Base-by-base conservation (phyloP, 2,113 vertebrate genomes). In the Myotis brandtii region DNA sequence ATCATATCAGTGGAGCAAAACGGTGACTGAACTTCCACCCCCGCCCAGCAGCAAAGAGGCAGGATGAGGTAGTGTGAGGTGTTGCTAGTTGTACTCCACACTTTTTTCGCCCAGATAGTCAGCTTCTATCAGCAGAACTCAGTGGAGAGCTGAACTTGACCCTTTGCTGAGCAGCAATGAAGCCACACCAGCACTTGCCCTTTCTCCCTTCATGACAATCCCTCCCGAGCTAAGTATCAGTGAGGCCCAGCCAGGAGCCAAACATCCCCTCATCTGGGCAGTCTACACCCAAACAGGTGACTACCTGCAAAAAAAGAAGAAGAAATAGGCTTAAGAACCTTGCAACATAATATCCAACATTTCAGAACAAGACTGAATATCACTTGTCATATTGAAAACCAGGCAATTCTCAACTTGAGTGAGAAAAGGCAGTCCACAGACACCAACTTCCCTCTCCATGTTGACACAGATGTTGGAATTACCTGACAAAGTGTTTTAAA, bases 401-500 rank as follows among this genome's bases (percentile, higher is more conserved):
- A 88, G 16, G 30, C 59, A 89, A 54, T 30, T 80, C 48, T 96
- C 69, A 40, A 48, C 34, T 46, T 73, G 27, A 84, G 25, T 30
- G 3, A 84, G 34, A 73, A 87, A 66, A 50, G 32, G 62, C 4
- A 34, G 20, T 48, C 40, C 14, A 20, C 5, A 70, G 64, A 27
- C 27, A 82, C 12, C 27, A 40, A 8, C 37, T 46, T 46, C 46
- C 46, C 46, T 46, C 46, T 69, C 25, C 4, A 0, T 25, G 11
- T 43, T 25, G 11, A 43, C 43, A 72, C 32, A 69, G 25, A 40
- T 46, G 34, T 67, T 67, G 59, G 54, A 91, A 88, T 73, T 82
- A 67, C 64, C 88, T 80, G 40, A 62, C 23, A 37, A 37, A 81
- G n/a, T 17, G 34, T 32, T 89, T 84, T 64, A 81, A 77, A 93